These are phyloP conservation scores for Anthoscopus minutus DNA, from an alignment of 2,113 vertebrate species.

Conservation along the genomic window DNA sequence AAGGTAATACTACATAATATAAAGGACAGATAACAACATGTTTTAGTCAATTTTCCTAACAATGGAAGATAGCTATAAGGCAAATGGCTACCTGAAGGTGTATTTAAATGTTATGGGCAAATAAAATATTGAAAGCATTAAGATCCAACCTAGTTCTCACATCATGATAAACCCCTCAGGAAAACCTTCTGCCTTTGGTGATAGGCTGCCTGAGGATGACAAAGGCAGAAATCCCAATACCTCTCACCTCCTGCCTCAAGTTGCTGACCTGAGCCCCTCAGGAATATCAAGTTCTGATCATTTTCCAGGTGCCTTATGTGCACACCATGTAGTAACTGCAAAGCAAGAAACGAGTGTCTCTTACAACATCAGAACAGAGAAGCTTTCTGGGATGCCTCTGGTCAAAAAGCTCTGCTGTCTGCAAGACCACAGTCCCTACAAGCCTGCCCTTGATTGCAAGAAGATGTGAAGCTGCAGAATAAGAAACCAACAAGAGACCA, in stretches of 20 bases:
- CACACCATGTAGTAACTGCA: background rate
- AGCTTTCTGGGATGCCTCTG: background rate
- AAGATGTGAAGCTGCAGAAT: background rate
- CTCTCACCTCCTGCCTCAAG: background rate
- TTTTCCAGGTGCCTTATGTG: background rate
- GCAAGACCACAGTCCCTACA: background rate
- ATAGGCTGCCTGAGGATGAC: slow-evolving; percentile 73
- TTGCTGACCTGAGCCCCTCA: background rate
- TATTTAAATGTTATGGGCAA: slow-evolving; percentile 78
- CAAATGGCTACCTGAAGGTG: slow-evolving; percentile 95
- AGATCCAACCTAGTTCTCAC: slow-evolving; percentile 23
- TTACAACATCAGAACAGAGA: background rate
- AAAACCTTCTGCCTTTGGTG: slow-evolving; percentile 77
- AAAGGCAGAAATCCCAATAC: slow-evolving; percentile 51
- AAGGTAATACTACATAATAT: slow-evolving; percentile 77
- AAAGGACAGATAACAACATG: slow-evolving; percentile 76
- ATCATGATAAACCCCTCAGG: slow-evolving; percentile 19
- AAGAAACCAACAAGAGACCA: background rate
- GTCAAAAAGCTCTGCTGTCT: background rate
- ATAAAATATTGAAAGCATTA: slow-evolving; percentile 76
- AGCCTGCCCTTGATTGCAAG: background rate
- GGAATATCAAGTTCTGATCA: background rate
- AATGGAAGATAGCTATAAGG: slow-evolving; percentile 89
- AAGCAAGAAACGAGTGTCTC: background rate
- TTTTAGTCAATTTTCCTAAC: slow-evolving; percentile 75